Percentiles rank a stretch among this genome's conserved stretches.
Conservation (phyloP, 2,888 invertebrate genomes). For the Chloroclysta siterata region DNA sequence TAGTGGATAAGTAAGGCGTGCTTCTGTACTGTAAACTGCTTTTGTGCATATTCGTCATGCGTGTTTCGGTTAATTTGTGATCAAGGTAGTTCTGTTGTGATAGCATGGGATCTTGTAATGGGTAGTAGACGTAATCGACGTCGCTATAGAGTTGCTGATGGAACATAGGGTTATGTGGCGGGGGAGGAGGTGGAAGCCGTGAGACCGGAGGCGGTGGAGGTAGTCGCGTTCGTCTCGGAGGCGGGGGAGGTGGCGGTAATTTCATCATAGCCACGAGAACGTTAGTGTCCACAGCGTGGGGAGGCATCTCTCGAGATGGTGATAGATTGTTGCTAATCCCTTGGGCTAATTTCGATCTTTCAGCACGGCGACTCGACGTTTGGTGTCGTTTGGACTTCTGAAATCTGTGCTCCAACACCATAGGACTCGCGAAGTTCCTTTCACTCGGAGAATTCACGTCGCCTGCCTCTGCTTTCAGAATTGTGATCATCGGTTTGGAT, state of each 20-base stretch:
- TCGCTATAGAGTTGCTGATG: constrained; percentile 96
- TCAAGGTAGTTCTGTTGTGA: constrained; percentile 96
- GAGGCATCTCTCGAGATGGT: constrained; percentile 73
- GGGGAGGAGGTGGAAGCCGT: constrained; percentile 88
- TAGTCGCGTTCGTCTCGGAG: constrained; percentile 85
- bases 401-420: constrained; percentile 79
- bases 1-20: constrained; percentile 90
- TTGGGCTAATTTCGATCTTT: constrained; percentile 86
- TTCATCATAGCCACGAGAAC: constrained; percentile 87
- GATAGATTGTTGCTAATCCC: constrained; percentile 76
- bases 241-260: constrained; percentile 84
- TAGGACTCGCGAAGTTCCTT: constrained; percentile 80
- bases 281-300: constrained; percentile 75
- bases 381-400: constrained; percentile 80
- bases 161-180: constrained; percentile 94
- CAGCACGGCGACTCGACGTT: constrained; percentile 85
- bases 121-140: constrained; percentile 96
- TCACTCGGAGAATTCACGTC: constrained; percentile 87
- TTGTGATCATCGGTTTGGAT: constrained; percentile 90
- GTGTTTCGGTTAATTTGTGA: constrained; percentile 92
- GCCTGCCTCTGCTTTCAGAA: constrained; percentile 90
- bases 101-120: constrained; percentile 94
- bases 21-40: constrained; percentile 92
- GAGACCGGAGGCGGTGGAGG: constrained; percentile 88
- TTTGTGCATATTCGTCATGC: constrained; percentile 86